Conservation (phyloP, 2,888 invertebrate genomes). For the Tupiocoris notatus region DNA sequence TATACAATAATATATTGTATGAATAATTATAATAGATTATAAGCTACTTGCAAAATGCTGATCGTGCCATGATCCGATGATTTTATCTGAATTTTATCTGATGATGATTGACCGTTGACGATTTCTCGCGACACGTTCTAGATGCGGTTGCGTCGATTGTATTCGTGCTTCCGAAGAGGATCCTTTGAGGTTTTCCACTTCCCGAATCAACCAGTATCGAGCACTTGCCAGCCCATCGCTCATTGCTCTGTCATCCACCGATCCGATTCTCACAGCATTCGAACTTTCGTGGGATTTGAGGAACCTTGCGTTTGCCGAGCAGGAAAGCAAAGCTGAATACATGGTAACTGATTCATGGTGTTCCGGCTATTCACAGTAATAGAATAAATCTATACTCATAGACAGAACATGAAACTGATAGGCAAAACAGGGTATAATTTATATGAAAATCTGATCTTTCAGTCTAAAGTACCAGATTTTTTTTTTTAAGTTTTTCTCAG, state of each 20-base stretch:
- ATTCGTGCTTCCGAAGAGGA: conserved; percentile 68
- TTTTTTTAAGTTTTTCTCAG: too few relatives aligned
- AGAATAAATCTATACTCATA: too few relatives aligned
- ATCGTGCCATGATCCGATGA: too few relatives aligned
- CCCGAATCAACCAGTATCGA: conserved; percentile 87
- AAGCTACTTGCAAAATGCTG: too few relatives aligned
- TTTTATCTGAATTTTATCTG: too few relatives aligned
- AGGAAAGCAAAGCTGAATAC: conserved; percentile 91
- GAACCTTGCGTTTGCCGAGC: conserved; percentile 84
- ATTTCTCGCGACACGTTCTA: too few relatives aligned
- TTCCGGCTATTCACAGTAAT: too few relatives aligned
- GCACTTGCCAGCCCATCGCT: conserved; percentile 91
- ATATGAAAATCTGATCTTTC: too few relatives aligned
- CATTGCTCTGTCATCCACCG: conserved; percentile 86
- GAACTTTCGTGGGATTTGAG: conserved; percentile 92
- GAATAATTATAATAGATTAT: too few relatives aligned
- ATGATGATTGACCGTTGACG: too few relatives aligned
- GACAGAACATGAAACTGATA: not conserved
- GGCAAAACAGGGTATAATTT: not conserved
- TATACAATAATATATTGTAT: too few relatives aligned
- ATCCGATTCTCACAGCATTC: conserved; percentile 91
- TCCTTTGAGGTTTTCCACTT: conserved; percentile 70
- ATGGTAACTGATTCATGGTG: conserved; percentile 54
- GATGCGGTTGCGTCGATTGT: conserved; percentile 89
- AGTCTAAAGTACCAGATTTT: too few relatives aligned